These are phyloP conservation scores for Microchirus variegatus DNA, from an alignment of 2,797 vertebrate species.

Conservation along the genomic window DNA sequence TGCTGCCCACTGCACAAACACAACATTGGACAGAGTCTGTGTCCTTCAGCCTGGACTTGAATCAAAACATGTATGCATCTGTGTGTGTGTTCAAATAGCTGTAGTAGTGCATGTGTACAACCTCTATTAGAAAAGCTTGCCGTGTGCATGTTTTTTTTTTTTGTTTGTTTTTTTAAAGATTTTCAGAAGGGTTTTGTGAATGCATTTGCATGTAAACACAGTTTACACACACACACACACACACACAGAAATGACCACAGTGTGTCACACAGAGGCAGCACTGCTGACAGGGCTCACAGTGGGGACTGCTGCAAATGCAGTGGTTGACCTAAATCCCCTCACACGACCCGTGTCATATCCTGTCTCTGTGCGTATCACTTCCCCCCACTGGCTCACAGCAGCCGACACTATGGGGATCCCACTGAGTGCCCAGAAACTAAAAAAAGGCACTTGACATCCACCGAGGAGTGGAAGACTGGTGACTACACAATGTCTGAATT, in stretches of 20 bases:
- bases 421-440: slow-evolving; percentile 42
- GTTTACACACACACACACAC: slow-evolving; percentile 21
- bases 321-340: slow-evolving; percentile 70
- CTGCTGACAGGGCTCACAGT: slow-evolving; percentile 66
- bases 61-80: slow-evolving; percentile 27
- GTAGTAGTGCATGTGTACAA: not conserved
- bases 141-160: slow-evolving; percentile 3
- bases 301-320: slow-evolving; percentile 55
- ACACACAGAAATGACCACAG: slow-evolving; percentile 34
- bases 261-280: slow-evolving; percentile 48
- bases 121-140: slow-evolving; percentile 14
- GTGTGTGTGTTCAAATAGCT: slow-evolving; percentile 2
- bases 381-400: slow-evolving; percentile 62
- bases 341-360: slow-evolving; percentile 72
- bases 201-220: slow-evolving; percentile 15
- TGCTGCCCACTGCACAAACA: slow-evolving; percentile 74
- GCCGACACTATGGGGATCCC: slow-evolving; percentile 45
- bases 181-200: not conserved
- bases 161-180: slow-evolving; percentile 3
- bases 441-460: slow-evolving; percentile 9
- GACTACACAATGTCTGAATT: too few relatives aligned
- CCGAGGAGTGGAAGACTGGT: slow-evolving; percentile 12
- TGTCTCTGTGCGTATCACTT: slow-evolving; percentile 67
- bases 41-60: slow-evolving; percentile 64
- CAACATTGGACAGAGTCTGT: slow-evolving; percentile 75